These are phyloP conservation scores for Lophotriccus pileatus DNA, from an alignment of 2,797 vertebrate genomes.

Conservation along the genomic window DNA sequence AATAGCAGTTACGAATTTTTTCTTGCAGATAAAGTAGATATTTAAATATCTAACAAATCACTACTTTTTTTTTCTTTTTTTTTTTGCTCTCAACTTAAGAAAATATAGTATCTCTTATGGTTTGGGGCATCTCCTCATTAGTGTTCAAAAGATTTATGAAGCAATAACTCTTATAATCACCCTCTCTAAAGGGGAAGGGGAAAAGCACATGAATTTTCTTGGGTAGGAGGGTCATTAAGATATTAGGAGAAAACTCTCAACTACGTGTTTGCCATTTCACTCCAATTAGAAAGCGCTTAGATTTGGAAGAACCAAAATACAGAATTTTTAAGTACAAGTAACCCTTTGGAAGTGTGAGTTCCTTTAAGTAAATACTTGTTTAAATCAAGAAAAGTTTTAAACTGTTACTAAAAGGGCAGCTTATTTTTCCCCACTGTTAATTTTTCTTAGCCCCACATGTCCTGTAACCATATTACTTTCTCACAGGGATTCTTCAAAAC, in stretches of 20 bases:
- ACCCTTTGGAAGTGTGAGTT: background rate
- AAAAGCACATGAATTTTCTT: conserved; percentile 17
- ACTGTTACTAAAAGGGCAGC: background rate
- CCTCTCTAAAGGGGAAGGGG: background rate
- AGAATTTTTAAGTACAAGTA: background rate
- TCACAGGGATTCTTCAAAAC: background rate
- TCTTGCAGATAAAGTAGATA: background rate
- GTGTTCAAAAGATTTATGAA: conserved; percentile 41
- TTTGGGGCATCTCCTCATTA: background rate
- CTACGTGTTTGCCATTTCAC: conserved; percentile 31
- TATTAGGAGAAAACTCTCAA: background rate
- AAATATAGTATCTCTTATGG: background rate
- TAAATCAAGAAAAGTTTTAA: background rate
- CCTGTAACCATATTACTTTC: background rate
- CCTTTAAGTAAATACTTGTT: background rate
- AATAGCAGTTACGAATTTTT: background rate
- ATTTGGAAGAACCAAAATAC: background rate
- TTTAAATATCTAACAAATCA: background rate
- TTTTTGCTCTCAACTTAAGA: background rate
- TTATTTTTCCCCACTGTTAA: background rate
- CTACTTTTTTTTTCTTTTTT: background rate
- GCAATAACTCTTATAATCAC: conserved; percentile 38
- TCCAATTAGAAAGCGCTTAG: background rate
- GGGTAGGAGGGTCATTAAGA: background rate
- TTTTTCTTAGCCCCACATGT: background rate